Base-by-base conservation (phyloP, 2,888 invertebrate species). In the Drosophila testacea region DNA sequence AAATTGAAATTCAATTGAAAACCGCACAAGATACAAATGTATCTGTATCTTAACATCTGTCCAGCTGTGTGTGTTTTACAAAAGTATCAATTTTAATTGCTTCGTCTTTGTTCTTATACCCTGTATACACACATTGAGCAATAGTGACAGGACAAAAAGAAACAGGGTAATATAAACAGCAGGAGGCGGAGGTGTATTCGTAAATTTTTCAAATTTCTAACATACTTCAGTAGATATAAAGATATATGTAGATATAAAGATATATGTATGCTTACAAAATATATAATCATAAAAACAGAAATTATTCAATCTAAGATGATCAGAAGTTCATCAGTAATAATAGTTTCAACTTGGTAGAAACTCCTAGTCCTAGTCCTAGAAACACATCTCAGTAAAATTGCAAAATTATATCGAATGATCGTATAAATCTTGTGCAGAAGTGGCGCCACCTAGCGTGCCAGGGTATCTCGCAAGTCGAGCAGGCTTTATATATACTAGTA, bases 21-120 rank as follows among this genome's bases (percentile, higher is more conserved):
- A 65, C 72, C 72, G 67, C 64, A 79, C 64, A 69, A 74, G 81
- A 77, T 79, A 79, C 76, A 77, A 79, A 70, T 77, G 65, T 79
- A 77, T 74, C 75, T 66, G 44, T 60, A 52, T 55, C 39, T 65
- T n/a, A 41, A 38, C 60, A 69, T 55, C 63, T 48, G 41, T 61
- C 38, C 48, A 44, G 47, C 61, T 69, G 54, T 50, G 28, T 47
- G 5, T 28, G 32, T 27, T 27, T 41, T 28, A 27, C 34, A 59
- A 74, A 74, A 74, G 75, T 74, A 74, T 74, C 74, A 74, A 75
- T 75, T 74, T 69, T 74, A 69, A 74, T 74, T 74, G 73, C 70
- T 75, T 73, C 47, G 56, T 57, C 47, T 72, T 66, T 36, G 13
- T 71, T 54, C 28, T 22, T 10, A 52, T 64, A 69, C 69, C 70